These are phyloP conservation scores for Mastomys coucha DNA, from an alignment of 2,113 vertebrate species.

Conservation along the genomic window DNA sequence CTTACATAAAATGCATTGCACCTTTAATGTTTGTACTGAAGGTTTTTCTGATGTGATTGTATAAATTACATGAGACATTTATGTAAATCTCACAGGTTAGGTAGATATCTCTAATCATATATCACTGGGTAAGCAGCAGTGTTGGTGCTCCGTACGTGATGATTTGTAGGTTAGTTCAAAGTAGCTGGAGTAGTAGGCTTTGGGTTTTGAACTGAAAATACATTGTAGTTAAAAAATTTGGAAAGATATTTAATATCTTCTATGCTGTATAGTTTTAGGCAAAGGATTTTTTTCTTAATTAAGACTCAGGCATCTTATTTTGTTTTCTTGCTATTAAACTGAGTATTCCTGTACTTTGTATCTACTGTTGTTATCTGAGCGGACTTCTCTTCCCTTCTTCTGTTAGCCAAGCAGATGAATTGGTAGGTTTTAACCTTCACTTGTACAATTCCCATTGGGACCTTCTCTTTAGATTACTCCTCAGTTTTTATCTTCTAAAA, in stretches of 20 bases:
- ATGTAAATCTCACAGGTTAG: conserved; percentile 63
- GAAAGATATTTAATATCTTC: conserved; percentile 54
- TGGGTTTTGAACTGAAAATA: conserved; percentile 74
- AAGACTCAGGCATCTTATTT: conserved; percentile 62
- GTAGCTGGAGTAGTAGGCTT: conserved; percentile 74
- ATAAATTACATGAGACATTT: conserved; percentile 60
- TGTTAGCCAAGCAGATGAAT: conserved; percentile 74
- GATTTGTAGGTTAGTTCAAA: conserved; percentile 75
- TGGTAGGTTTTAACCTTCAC: conserved; percentile 64
- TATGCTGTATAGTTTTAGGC: conserved; percentile 57
- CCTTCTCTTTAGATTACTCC: conserved; percentile 86
- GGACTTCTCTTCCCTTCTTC: conserved; percentile 75
- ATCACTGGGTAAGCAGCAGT: conserved; percentile 69
- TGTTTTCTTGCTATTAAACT: conserved; percentile 75
- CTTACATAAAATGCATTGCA: conserved; percentile 91
- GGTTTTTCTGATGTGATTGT: conserved; percentile 72
- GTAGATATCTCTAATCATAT: conserved; percentile 63
- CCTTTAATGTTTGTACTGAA: conserved; percentile 88
- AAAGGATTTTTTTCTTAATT: conserved; percentile 74
- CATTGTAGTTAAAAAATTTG: conserved; percentile 70
- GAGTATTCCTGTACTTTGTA: conserved; percentile 85
- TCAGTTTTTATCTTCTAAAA: conserved; percentile 76
- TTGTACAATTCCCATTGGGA: conserved; percentile 80
- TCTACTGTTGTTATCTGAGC: conserved; percentile 83
- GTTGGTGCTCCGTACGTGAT: conserved; percentile 49